Percentiles rank a stretch among this genome's conserved stretches.
These are phyloP conservation scores for Altica lythri DNA, from an alignment of 2,888 invertebrate species.

Conservation along the genomic window DNA sequence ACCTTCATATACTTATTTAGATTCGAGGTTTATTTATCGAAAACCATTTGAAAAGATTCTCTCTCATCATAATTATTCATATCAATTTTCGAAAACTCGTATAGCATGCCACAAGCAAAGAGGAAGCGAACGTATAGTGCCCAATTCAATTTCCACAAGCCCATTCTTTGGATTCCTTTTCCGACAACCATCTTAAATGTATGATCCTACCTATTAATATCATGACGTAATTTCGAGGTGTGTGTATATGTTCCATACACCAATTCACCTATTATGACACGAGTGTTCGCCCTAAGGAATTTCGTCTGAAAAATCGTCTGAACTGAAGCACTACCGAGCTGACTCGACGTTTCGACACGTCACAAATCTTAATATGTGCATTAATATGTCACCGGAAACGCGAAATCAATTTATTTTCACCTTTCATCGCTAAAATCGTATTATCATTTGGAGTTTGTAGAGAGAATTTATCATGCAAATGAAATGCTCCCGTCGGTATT, in stretches of 20 bases:
- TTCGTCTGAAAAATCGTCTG: conserved; percentile 40
- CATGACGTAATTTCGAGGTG: conserved; percentile 53
- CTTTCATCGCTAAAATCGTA: conserved; percentile 56
- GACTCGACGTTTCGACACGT: conserved; percentile 44
- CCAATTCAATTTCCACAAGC: conserved; percentile 25
- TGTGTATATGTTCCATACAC: conserved; percentile 39
- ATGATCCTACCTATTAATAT: conserved; percentile 52
- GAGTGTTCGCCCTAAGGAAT: conserved; percentile 43
- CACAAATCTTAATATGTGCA: conserved; percentile 57
- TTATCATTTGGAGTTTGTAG: conserved; percentile 53
- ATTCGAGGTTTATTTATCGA: conserved; percentile 8
- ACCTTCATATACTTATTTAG: too few relatives aligned
- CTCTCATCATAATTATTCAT: conserved; percentile 22
- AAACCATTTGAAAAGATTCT: conserved; percentile 3
- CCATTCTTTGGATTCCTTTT: conserved; percentile 23
- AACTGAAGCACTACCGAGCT: conserved; percentile 43
- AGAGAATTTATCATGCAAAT: conserved; percentile 57
- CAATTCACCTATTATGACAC: conserved; percentile 53
- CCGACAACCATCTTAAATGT: conserved; percentile 38
- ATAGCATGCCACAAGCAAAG: conserved; percentile 18
- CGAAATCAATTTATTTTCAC: conserved; percentile 58
- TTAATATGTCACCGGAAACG: conserved; percentile 58
- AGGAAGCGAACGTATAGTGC: conserved; percentile 36
- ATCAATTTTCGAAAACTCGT: conserved; percentile 10
- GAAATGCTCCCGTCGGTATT: conserved; percentile 52